A percentile compares a stretch with the other conserved stretches of the same genome.
Evolutionary conservation across 2,888 invertebrate genomes (phyloP).

Genomic region (Morpho deidamia): DNA sequence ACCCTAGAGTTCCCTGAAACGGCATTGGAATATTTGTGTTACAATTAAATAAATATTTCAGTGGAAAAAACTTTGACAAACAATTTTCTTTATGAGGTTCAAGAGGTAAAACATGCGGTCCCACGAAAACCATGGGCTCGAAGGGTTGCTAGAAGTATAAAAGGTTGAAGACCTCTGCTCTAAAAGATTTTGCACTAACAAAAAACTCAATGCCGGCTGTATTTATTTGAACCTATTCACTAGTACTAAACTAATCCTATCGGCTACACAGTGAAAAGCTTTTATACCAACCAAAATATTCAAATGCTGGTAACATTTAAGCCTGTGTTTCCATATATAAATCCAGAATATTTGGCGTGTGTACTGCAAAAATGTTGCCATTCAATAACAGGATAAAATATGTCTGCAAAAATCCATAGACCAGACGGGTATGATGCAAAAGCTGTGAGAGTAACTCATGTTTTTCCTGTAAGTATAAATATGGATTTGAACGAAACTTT

Average conservation of each 20-base stretch:
- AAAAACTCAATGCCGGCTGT: background rate
- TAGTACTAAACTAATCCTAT: background rate
- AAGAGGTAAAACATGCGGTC: no score
- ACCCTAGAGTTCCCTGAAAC: no score
- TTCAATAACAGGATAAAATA: background rate
- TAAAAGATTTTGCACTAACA: no score
- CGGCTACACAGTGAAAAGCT: background rate
- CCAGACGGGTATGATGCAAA: background rate
- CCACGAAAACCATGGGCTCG: no score
- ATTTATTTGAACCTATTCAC: background rate
- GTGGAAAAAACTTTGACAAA: no score
- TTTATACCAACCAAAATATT: conserved; percentile 1
- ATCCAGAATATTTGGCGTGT: background rate
- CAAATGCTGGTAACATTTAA: background rate
- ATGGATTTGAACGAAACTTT: background rate
- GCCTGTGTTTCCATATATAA: background rate
- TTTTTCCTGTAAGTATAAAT: background rate
- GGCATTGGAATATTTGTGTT: no score
- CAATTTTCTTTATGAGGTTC: no score
- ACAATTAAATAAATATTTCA: no score
- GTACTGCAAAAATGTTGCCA: background rate
- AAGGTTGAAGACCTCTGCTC: no score
- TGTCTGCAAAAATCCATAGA: background rate
- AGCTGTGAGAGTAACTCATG: background rate
- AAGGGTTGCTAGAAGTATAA: no score